phyloP scores from a whole-genome alignment of 1,140 invertebrate species.

The Chlorops oryzae region DNA sequence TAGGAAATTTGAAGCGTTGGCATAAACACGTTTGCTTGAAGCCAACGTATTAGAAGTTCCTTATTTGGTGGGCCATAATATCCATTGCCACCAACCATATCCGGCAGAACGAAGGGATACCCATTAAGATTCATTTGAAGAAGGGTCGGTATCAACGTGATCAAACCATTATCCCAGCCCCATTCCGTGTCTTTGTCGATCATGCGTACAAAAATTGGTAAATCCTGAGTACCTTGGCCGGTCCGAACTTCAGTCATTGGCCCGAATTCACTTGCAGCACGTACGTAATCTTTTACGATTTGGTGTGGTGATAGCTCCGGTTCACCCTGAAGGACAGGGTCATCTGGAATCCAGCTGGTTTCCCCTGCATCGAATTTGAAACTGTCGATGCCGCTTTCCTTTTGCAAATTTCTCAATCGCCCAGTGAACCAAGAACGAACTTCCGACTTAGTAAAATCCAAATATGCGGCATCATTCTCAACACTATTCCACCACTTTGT shows the following conservation, averaged over 20 bases:
- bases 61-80: constrained; percentile 60
- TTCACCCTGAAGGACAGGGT: constrained; percentile 50
- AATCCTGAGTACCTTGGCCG: constrained; percentile 61
- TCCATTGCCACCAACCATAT: constrained; percentile 89
- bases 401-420: constrained; percentile 56
- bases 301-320: constrained; percentile 54
- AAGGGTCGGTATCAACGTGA: constrained; percentile 72
- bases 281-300: constrained; percentile 60
- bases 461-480: constrained; percentile 52
- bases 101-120: constrained; percentile 78
- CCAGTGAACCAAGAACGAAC: constrained; percentile 69
- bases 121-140: constrained; percentile 77
- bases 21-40: constrained; percentile 81
- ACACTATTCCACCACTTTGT: constrained; percentile 81
- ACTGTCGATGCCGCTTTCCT: constrained; percentile 66
- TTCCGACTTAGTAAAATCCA: constrained; percentile 73
- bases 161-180: constrained; percentile 70
- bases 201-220: constrained; percentile 82
- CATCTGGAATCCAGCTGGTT: constrained; percentile 55
- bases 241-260: constrained; percentile 65
- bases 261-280: constrained; percentile 59
- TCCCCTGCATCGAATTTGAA: constrained; percentile 94
- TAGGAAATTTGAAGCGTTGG: constrained; percentile 83
- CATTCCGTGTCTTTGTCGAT: constrained; percentile 79
- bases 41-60: constrained; percentile 86